These are phyloP conservation scores for Nyctereutes procyonoides DNA, from an alignment of 2,113 vertebrate genomes.

Conservation along the genomic window DNA sequence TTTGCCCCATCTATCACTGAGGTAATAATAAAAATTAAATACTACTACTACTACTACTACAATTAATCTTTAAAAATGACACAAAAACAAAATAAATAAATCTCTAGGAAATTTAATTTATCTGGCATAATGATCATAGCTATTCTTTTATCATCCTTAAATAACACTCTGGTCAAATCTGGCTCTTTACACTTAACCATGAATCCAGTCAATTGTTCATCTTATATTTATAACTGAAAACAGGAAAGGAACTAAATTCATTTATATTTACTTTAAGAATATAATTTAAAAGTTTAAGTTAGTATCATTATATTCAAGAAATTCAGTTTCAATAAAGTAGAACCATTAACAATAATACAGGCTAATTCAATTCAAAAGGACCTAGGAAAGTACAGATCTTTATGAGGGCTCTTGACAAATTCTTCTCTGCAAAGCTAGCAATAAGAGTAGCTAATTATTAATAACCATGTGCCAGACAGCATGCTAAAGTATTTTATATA, in stretches of 20 bases:
- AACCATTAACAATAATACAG: not conserved
- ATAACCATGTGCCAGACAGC: not conserved
- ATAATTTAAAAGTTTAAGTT: not conserved
- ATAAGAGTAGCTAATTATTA: not conserved
- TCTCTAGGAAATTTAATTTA: too few species aligned
- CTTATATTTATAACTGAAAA: not conserved
- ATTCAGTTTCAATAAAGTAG: constrained; percentile 42
- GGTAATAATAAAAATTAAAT: constrained; percentile 64
- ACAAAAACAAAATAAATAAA: constrained; percentile 53
- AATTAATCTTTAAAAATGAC: constrained; percentile 32
- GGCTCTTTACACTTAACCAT: constrained; percentile 13
- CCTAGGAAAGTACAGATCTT: not conserved
- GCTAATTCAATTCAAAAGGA: not conserved
- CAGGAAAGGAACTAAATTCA: not conserved
- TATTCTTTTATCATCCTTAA: not conserved
- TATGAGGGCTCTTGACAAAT: not conserved
- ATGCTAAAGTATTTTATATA: not conserved
- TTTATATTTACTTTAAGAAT: constrained; percentile 32
- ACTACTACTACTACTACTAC: not conserved
- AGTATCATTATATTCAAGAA: not conserved
- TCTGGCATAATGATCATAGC: not conserved
- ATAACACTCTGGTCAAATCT: not conserved
- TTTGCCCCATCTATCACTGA: constrained; percentile 95
- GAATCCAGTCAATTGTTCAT: constrained; percentile 22
- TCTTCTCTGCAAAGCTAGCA: not conserved